Percentiles rank a stretch among this genome's conserved stretches.
Evolutionary conservation across 1,140 invertebrate species (phyloP).

Genomic region (Gonioctena quinquepunctata): DNA sequence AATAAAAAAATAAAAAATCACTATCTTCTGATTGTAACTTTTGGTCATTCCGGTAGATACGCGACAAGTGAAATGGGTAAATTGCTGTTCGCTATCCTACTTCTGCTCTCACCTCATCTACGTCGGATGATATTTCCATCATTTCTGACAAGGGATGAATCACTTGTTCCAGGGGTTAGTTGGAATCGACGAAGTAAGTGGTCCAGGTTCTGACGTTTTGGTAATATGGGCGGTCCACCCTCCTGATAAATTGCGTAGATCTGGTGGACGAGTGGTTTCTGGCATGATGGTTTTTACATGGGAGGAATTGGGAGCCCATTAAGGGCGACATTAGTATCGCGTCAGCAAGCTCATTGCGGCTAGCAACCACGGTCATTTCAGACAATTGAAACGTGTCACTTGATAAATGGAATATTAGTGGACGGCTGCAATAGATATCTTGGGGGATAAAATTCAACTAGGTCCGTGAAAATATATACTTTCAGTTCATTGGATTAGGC

Average conservation of each 20-base stretch:
- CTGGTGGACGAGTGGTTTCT: neutral
- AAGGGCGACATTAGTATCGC: neutral
- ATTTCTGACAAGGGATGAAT: neutral
- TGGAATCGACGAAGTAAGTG: neutral
- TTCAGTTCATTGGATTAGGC: neutral
- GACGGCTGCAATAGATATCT: neutral
- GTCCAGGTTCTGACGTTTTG: slow-evolving; percentile 16
- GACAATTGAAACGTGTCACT: slow-evolving; percentile 7
- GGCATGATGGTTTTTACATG: slow-evolving; percentile 3
- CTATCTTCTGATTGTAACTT: no score
- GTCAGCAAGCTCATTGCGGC: slow-evolving; percentile 11
- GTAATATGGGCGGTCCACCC: slow-evolving; percentile 8
- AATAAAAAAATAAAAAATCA: no score
- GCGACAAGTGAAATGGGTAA: no score
- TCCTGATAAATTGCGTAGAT: slow-evolving; percentile 4
- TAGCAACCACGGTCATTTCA: neutral
- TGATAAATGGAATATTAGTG: neutral
- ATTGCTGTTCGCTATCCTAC: no score
- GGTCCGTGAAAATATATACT: neutral
- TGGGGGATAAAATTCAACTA: neutral
- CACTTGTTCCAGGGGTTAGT: neutral
- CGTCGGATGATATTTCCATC: no score
- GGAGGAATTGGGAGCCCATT: neutral
- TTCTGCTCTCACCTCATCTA: no score
- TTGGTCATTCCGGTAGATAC: no score